Base-by-base conservation (phyloP, 1,140 invertebrate species). In the Cecropterus lyciades region DNA sequence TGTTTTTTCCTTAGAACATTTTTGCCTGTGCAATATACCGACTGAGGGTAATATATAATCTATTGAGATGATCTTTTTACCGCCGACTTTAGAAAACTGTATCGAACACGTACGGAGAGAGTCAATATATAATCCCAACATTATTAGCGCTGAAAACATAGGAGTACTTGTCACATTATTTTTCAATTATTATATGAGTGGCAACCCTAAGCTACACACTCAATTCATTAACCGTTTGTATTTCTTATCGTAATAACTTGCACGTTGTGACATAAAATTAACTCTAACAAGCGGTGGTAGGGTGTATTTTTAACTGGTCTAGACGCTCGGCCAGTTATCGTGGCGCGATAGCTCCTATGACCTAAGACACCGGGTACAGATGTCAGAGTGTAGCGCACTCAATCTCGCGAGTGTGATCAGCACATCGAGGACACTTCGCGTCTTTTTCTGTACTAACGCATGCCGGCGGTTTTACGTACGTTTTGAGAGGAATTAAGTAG, bases 171-270 rank as follows among this genome's bases (percentile, higher is more conserved):
- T 20, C 5, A 5, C 20, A 20, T 20, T 20, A 20, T 20, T 20
- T 20, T 20, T 20, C 20, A 20, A 5, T 20, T 20, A 20, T 5
- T 20, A 20, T 20, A 20, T 20, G 20, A 5, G 20, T 20, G 5
- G 20, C 20, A 20, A 20, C 20, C 20, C 20, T 20, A 20, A 20
- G 1, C 20, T 20, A 46, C 46, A n/a, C 51, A 46, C 43, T 55
- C 53, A 40, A 72, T 67, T 72, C 70, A 72, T 72, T 65, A 65
- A 72, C 65, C 60, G 52, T 59, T 48, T 56, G 37, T 51, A 60
- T 62, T 15, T 52, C 64, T 53, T 53, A 53, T 53, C 51, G 51
- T 10, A 69, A 20, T 20, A 20, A 56, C 68, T 49, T 37, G 1
- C 33, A 37, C 1, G 33, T 37, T 11, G 33, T 37, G 10, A 37